A percentile compares a stretch with the other conserved stretches of the same genome.
Conservation (phyloP, 2,113 vertebrate genomes). For the Urocolius indicus region DNA sequence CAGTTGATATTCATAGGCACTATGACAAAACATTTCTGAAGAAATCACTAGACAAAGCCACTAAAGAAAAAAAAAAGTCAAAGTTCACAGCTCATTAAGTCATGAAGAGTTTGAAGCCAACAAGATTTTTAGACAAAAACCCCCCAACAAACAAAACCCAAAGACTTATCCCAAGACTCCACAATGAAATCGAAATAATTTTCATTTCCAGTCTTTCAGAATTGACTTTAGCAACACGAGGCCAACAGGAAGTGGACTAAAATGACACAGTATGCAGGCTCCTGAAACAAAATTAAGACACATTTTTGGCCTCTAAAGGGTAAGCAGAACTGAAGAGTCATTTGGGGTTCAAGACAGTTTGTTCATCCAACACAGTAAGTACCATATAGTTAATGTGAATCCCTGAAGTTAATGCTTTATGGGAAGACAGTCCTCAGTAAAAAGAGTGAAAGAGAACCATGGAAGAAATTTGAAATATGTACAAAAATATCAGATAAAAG, state of each 20-base stretch:
- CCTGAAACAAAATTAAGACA: not conserved
- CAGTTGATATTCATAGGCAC: not conserved
- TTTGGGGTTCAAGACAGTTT: not conserved
- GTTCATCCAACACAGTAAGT: not conserved
- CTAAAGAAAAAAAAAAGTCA: not conserved
- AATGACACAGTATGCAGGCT: not conserved
- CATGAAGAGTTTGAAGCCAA: not conserved
- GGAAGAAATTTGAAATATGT: not conserved
- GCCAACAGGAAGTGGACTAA: not conserved
- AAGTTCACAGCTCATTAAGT: not conserved
- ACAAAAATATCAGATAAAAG: not conserved
- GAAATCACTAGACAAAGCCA: not conserved
- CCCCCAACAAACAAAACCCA: not conserved
- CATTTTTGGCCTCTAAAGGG: not conserved
- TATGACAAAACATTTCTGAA: not conserved
- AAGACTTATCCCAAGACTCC: not conserved
- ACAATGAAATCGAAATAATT: not conserved
- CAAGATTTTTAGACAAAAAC: not conserved
- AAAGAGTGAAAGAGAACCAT: not conserved
- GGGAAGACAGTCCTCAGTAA: not conserved
- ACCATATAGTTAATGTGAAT: not conserved
- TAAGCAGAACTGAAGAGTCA: not conserved
- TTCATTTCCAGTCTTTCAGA: not conserved
- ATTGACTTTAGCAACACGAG: not conserved
- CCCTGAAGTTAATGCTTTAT: not conserved